Percentiles rank a stretch among this genome's conserved stretches.
phyloP scores from a whole-genome alignment of 1,140 invertebrate genomes.

The Apocrypta bakeri region DNA sequence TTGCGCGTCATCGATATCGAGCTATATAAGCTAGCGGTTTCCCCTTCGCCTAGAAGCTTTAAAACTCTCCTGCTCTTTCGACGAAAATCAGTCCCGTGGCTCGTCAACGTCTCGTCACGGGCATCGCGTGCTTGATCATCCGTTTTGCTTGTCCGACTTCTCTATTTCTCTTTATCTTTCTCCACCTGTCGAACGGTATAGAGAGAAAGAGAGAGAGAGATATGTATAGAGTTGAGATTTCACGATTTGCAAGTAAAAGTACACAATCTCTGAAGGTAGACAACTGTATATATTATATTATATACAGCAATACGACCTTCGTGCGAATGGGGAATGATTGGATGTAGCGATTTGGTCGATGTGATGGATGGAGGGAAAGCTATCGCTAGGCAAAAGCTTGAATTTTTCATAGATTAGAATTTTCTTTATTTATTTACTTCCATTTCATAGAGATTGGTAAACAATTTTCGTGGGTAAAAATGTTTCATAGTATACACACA shows the following conservation, averaged over 20 bases:
- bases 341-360: background rate
- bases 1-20: conserved; percentile 5
- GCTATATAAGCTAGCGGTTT: no score
- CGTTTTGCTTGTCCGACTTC: conserved; percentile 50
- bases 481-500: no score
- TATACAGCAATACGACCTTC: background rate
- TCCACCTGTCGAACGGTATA: background rate
- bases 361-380: background rate
- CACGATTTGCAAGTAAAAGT: conserved; percentile 53
- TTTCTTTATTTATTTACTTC: background rate
- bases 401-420: background rate
- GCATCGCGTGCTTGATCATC: conserved; percentile 41
- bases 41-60: background rate
- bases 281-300: background rate
- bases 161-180: conserved; percentile 21
- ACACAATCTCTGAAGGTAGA: background rate
- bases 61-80: background rate
- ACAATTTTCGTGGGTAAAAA: no score
- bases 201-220: background rate
- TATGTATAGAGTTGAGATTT: background rate
- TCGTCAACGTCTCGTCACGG: conserved; percentile 20
- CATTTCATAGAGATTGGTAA: background rate
- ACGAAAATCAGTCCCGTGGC: background rate
- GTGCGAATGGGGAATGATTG: background rate
- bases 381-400: background rate